phyloP scores from a whole-genome alignment of 2,797 vertebrate species.

The Poeciliopsis paucimaculata region DNA sequence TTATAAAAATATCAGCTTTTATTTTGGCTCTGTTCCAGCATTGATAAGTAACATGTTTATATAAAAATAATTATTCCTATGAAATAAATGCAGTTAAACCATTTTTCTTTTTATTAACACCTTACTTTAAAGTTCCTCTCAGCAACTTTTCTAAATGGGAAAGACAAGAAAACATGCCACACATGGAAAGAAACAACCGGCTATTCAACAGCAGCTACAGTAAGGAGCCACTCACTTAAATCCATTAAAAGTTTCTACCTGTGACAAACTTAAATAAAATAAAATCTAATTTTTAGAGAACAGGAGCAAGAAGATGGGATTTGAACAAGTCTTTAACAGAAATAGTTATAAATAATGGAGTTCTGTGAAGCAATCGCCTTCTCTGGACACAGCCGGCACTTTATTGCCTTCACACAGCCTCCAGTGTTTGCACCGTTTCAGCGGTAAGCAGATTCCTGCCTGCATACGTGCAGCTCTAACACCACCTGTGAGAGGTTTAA shows the following conservation, averaged over 20 bases:
- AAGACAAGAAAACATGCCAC: background rate
- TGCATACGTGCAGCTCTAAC: background rate
- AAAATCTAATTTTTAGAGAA: background rate
- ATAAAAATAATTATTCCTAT: background rate
- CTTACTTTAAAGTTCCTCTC: background rate
- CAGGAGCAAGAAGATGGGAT: background rate
- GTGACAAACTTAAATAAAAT: background rate
- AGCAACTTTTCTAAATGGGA: background rate
- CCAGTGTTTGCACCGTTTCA: background rate
- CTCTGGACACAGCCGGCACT: conserved; percentile 2
- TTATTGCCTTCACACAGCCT: conserved; percentile 6
- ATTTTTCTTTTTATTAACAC: background rate
- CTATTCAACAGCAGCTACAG: background rate
- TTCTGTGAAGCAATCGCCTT: conserved; percentile 8
- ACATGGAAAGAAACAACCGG: background rate
- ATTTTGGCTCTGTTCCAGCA: background rate
- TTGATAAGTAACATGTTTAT: background rate
- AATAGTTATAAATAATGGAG: conserved; percentile 5
- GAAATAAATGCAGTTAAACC: background rate
- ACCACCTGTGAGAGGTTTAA: conserved; percentile 58
- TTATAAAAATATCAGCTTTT: background rate
- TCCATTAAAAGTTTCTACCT: background rate
- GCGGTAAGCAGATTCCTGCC: conserved; percentile 4
- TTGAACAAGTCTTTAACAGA: background rate
- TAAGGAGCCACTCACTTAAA: background rate